Evolutionary conservation across 1,140 invertebrate genomes (phyloP), one percentile per base, ranked within the genome.

Genomic region (Acyrthosiphon pisum): DNA sequence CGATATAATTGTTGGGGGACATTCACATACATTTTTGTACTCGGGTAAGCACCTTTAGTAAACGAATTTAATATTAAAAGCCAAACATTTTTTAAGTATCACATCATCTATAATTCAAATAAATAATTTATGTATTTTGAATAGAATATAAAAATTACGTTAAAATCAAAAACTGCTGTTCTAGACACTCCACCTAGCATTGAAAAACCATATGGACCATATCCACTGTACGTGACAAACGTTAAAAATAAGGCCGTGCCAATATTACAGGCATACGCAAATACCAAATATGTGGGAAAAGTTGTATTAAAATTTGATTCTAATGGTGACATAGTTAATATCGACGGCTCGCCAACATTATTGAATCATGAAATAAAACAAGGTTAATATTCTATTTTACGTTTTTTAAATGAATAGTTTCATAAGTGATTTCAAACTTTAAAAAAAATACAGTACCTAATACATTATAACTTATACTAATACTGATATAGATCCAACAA

Each of bases 261-360:
- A 1, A 98, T 98, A 8, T 98, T 99, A 0, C 98, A 99, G 95
- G 98, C 98, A 9, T 99, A 98, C 94, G 98, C 98, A 0, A 98
- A 97, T 94, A 98, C 98, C 2, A 99, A 99, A 95, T 99, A 99
- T 95, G 95, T 99, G 37, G 98, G 98, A 0, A 96, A 97, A 94
- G 95, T 99, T 7, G 96, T 97, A 53, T 94, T 98, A 0, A 95
- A 96, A 50, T 98, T 99, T 94, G 96, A 99, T 95, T 94, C 95
- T 0, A 94, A 96, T 9, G 98, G 98, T 46, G 97, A 98, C 94
- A 95, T 99, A 6, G 95, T 95, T 0, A 94, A 95, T 9, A 97
- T 96, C 94, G 94, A 95, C 83, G 98, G 98, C 30, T 97, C 97
- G 94, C 98, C 98, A 0, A 97, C 98, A 60, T 95, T 99, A 6